Evolutionary conservation across 2,797 vertebrate genomes (phyloP).

Genomic region (Rousettus madagascariensis): DNA sequence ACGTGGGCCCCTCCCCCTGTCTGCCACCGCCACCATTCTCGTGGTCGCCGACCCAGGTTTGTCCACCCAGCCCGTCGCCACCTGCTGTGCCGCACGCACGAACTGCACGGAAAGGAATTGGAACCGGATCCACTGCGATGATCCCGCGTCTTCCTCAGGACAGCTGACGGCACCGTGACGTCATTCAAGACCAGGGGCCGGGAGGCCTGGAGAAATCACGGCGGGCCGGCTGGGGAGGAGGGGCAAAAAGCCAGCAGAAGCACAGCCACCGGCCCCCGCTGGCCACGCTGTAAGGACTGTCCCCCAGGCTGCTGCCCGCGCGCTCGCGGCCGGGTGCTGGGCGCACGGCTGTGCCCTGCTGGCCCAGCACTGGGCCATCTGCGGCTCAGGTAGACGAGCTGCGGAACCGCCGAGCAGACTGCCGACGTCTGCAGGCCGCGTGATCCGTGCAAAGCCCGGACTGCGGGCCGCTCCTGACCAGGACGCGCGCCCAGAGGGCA

Average conservation of each 20-base stretch:
- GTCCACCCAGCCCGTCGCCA: fast-evolving
- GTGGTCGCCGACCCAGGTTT: fast-evolving
- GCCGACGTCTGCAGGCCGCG: fast-evolving
- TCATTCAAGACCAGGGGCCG: not conserved
- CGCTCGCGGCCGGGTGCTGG: fast-evolving
- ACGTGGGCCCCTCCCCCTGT: no score
- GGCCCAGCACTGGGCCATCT: not conserved
- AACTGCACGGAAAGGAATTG: fast-evolving
- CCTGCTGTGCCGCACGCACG: not conserved
- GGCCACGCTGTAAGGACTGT: fast-evolving
- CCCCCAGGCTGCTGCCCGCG: fast-evolving
- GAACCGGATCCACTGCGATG: not conserved
- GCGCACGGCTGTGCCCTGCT: not conserved
- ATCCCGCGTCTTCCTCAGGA: not conserved
- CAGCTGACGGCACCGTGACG: fast-evolving
- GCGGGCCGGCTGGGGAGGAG: not conserved
- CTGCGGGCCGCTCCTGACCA: fast-evolving
- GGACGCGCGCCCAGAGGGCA: fast-evolving
- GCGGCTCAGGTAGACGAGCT: fast-evolving
- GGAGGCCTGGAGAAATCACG: not conserved
- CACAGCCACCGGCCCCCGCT: fast-evolving
- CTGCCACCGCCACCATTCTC: not conserved
- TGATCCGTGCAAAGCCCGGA: fast-evolving
- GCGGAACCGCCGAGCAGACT: fast-evolving
- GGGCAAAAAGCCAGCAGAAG: not conserved